phyloP scores from a whole-genome alignment of 2,797 vertebrate genomes.

The Holocentrus rufus region DNA sequence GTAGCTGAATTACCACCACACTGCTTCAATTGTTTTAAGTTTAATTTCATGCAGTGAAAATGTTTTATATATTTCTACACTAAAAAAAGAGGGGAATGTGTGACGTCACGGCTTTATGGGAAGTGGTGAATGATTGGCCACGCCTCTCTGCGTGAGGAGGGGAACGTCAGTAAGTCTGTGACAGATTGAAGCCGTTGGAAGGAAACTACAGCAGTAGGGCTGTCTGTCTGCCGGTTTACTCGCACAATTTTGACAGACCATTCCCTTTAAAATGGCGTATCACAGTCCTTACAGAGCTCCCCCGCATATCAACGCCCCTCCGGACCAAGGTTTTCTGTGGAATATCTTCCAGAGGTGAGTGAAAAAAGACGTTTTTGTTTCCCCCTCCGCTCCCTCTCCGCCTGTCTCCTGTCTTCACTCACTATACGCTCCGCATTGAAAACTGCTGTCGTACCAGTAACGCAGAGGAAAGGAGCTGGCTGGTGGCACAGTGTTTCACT shows the following conservation, averaged over 20 bases:
- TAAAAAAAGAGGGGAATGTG: not conserved
- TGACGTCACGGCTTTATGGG: conserved; percentile 67
- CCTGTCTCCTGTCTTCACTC: conserved; percentile 36
- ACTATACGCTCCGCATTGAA: conserved; percentile 48
- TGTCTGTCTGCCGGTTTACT: conserved; percentile 10
- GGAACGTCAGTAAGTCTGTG: conserved; percentile 54
- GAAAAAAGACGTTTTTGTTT: conserved; percentile 8
- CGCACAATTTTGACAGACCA: conserved; percentile 23
- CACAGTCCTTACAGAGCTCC: conserved; percentile 83
- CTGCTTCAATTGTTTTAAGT: too few species aligned
- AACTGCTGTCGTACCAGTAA: conserved; percentile 40
- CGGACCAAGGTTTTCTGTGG: conserved; percentile 85
- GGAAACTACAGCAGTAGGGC: conserved; percentile 50
- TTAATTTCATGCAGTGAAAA: not conserved
- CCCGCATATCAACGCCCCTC: conserved; percentile 75
- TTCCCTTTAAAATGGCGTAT: conserved; percentile 81
- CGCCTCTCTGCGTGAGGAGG: conserved; percentile 73
- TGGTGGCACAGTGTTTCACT: conserved; percentile 21
- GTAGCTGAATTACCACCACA: too few species aligned
- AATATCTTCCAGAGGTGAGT: conserved; percentile 88
- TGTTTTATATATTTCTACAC: too few species aligned
- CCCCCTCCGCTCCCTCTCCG: not conserved
- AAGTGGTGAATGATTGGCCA: conserved; percentile 71
- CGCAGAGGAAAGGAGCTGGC: conserved; percentile 20
- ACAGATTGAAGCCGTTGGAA: conserved; percentile 54